Base-by-base conservation (phyloP, 1,140 invertebrate species). In the Oryctes rhinoceros region DNA sequence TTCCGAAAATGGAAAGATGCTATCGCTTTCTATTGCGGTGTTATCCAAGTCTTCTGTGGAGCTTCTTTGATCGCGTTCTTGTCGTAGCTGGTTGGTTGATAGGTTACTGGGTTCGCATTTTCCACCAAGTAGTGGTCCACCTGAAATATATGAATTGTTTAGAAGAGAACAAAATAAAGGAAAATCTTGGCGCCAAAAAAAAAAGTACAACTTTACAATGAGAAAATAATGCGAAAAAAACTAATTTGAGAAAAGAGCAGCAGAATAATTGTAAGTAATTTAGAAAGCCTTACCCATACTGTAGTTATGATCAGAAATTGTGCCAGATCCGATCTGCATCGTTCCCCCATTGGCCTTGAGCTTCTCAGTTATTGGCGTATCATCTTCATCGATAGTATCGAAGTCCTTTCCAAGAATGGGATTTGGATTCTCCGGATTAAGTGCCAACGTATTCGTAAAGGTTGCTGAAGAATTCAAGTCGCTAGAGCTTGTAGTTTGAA, bases 1-100 rank as follows among this genome's bases (percentile, higher is more conserved):
- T 24, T 65, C 59, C n/a, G 59, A 65, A 65, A 65, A 65, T 65
- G 59, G 59, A 65, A 65, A 65, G n/a, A 65, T 65, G 24, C 24
- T 65, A 3, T 65, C 59, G 24, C 7, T 65, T 18, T 65, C 59
- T 65, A 65, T 24, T 13, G 59, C n/a, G 24, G 1, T 18, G 24
- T 65, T 65, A 65, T 65, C 59, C 13, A 65, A 13, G 4, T 65
- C 59, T 65, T 65, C 59, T 3, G n/a, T 9, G n/a, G 59, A 65
- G n/a, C n/a, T 24, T 65, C 24, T 65, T 4, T 65, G n/a, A 13
- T 65, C 24, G 24, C 39, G 39, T 44, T n/a, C 59, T 65, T 13
- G 59, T 13, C 24, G 6, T 65, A 65, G 13, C 4, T 65, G n/a
- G 2, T 44, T 53, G 9, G 67, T 35, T 11, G 9, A 24, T 71